Evolutionary conservation across 1,140 invertebrate genomes (phyloP), one percentile per base, ranked within the genome.

Genomic region (Cheumatopsyche charites): DNA sequence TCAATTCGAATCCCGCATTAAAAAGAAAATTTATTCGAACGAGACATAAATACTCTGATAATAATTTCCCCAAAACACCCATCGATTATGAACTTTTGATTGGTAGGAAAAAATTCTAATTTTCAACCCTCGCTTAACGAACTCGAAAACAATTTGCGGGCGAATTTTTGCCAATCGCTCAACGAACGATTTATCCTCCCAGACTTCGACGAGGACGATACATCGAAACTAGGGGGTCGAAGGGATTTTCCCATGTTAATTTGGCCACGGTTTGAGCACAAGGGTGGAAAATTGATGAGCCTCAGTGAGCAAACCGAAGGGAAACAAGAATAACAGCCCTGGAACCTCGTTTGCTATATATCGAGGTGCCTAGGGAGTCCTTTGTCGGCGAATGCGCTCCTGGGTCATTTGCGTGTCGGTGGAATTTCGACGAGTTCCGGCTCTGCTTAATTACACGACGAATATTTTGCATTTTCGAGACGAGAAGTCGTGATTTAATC

Each of bases 241-340:
- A 15, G 47, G 12, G 55, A 58, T 25, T 58, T 25, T 58, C 21
- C 55, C 43, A n/a, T 15, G 55, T 26, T 58, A 58, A 58, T 58
- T 58, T 58, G 17, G 21, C 23, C 12, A 19, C 12, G 12, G 43
- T 7, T 36, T 3, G 29, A 15, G 23, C 23, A 13, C 21, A 23
- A 9, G 2, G 21, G 19, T 9, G 23, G 55, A 23, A 58, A 58
- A 58, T 58, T 58, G 55, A 58, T 58, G 55, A 58, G 55, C 21
- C 55, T 19, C 25, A 21, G 19, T 58, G 55, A 58, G 55, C 17
- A 58, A 58, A 26, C 55, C 9, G 25, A 58, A 58, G 55, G 55
- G 55, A 58, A 58, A 58, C 55, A 58, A 26, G 55, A 58, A 58
- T 58, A 58, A 58, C 55, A 25, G 21, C 55, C 21, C 23, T 58